Conservation (phyloP, 2,797 vertebrate species). For the Holocentrus rufus region DNA sequence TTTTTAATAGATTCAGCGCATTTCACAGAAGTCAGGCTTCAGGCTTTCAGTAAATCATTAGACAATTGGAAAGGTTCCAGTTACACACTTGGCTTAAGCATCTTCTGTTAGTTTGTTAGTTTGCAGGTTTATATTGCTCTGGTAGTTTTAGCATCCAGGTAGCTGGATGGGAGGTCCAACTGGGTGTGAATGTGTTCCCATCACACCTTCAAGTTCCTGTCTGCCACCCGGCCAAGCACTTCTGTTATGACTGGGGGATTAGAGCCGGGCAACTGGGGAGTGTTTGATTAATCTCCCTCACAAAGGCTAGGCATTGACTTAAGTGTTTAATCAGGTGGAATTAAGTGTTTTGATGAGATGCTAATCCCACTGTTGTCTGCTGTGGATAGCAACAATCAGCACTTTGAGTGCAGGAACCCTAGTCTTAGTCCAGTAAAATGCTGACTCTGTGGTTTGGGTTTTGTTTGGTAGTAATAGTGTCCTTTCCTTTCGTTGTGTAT, state of each 20-base stretch:
- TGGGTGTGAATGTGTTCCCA: conserved; percentile 11
- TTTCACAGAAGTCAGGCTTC: not conserved
- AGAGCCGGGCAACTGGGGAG: conserved; percentile 60
- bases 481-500: not conserved
- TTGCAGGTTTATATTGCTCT: not conserved
- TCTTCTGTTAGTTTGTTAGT: not conserved
- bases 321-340: conserved; percentile 68
- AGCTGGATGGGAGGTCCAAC: not conserved
- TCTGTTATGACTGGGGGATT: conserved; percentile 71
- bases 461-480: not conserved
- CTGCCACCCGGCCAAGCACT: conserved; percentile 40
- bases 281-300: conserved; percentile 70
- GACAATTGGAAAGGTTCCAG: too few relatives aligned
- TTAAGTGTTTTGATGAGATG: conserved; percentile 64
- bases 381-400: conserved; percentile 41
- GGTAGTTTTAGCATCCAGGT: too few relatives aligned
- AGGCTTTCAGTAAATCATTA: not conserved
- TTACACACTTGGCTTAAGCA: not conserved
- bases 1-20: not conserved
- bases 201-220: conserved; percentile 49
- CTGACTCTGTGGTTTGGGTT: conserved; percentile 32
- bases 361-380: conserved; percentile 69
- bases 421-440: conserved; percentile 34
- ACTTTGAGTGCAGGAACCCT: conserved; percentile 25
- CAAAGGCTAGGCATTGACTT: conserved; percentile 58